Base-by-base conservation (phyloP, 2,797 vertebrate species). In the Rhabdophis nuchalis region DNA sequence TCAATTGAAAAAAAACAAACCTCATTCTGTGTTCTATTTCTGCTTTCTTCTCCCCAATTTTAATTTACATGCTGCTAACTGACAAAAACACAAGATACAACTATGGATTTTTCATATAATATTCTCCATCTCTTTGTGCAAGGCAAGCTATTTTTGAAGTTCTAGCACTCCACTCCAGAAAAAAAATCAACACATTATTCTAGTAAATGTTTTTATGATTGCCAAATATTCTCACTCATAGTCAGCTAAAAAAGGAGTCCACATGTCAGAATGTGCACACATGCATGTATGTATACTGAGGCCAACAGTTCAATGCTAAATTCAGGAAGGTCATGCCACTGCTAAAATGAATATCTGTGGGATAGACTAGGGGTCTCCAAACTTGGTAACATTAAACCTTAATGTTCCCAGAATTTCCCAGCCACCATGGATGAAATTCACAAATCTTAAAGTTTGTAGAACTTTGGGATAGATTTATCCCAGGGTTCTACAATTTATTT, bases 221-320 rank as follows among this genome's bases (percentile, higher is more conserved):
- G 91, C 61, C 91, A 95, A 94, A 64, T 88, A 93, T 88, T 85
- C 53, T 90, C 29, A 64, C 46, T 93, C 91, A 16, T 87, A 92
- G 93, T 6, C 90, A 52, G 32, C 14, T 91, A 3, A 87, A 3
- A 77, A 93, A 57, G 90, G 86, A 93, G 46, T 18, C 1, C 16
- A 18, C 52, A 13, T 18, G 5, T 14, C 8, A 87, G 90, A 60
- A 32, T 85, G 27, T 50, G 89, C 9, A 11, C 9, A 29, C 25
- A 27, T 58, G 6, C 57, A 27, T 41, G 11, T 16, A 27, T 41
- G 11, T 16, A 41, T 32, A 36, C 29, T 14, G 60, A n/a, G n/a
- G 52, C 2, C 27, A 89, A n/a, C 10, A 23, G 77, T 89, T 77
- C 23, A 56, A 4, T 16, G 11, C 52, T 54, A 46, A 41, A 36